Conservation (phyloP, 2,888 invertebrate species). For the Dasypogon diadema region DNA sequence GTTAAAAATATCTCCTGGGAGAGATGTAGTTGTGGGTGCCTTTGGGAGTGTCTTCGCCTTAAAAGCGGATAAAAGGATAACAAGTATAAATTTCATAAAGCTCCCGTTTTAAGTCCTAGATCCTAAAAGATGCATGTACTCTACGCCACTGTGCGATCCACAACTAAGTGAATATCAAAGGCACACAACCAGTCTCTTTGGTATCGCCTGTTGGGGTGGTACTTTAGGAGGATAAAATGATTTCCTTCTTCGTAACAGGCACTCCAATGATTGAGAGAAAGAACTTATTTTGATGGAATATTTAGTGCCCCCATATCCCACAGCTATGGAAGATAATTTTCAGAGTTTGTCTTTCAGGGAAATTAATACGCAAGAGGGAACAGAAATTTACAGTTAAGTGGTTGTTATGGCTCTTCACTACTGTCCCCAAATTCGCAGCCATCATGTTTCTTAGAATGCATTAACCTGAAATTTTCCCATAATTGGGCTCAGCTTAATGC, state of each 20-base stretch:
- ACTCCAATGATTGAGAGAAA: no score
- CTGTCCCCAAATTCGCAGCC: no score
- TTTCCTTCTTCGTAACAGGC: background rate
- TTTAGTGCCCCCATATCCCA: background rate
- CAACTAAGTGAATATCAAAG: background rate
- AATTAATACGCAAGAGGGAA: conserved; percentile 32
- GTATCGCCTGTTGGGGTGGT: background rate
- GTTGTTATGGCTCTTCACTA: no score
- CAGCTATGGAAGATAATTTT: conserved; percentile 1
- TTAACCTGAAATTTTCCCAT: no score
- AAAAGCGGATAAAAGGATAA: conserved; percentile 7
- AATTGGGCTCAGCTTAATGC: no score
- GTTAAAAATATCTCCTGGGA: no score
- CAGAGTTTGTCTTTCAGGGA: conserved; percentile 17
- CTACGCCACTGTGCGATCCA: background rate
- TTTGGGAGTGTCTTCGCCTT: background rate
- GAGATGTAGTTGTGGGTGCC: no score
- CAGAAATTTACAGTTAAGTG: background rate
- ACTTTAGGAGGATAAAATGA: conserved; percentile 11
- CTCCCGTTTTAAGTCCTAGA: background rate
- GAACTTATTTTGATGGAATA: conserved; percentile 14
- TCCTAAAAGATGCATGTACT: background rate
- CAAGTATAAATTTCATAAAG: background rate
- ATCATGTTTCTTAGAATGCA: no score
- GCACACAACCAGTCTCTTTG: no score